Evolutionary conservation across 1,140 invertebrate species (phyloP), one percentile per base, ranked within the genome.

Genomic region (Coenobita brevimanus): DNA sequence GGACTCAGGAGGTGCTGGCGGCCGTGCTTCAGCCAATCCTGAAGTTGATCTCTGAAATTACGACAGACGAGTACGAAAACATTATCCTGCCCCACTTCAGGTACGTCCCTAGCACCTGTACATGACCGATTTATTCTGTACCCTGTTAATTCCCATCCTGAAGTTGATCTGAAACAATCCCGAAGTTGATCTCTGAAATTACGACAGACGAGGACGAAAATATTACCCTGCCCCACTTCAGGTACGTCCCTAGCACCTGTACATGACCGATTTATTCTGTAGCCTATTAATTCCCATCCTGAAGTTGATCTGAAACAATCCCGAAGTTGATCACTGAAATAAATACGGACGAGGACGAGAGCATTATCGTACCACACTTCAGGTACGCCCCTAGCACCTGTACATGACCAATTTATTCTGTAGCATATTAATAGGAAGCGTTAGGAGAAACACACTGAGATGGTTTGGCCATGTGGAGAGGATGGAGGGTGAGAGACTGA

Each of bases 1-100:
- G 95, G 91, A 95, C 95, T 46, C 95, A 96, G 79, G 98, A 99
- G 91, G 96, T 98, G 21, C 93, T 98, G 73, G 96, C 97, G 0
- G 95, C 97, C 0, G 97, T 97, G 3, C 93, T 99, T 43, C 96
- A 97, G 91, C 97, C 98, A 0, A 95, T 98, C 80, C 94, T 99
- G 71, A 96, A 95, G 92, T 95, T 99, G 84, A 96, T 98, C 81
- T 96, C 97, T 90, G 95, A 98, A 88, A 95, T 96, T 57, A 95
- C 95, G 0, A 93, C 94, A 3, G 95, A 97, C 38, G 97, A 99
- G 92, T 99, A 98, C 92, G 95, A 96, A 91, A 94, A 93, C 73
- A 95, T 96, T 84, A 96, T 99, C 91, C 94, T 97, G 90, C 96
- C 96, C 62, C 95, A 95, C 82, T 96, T 98, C 92, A 95, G 95